phyloP scores from a whole-genome alignment of 2,888 invertebrate genomes.

The Diloba caeruleocephala region DNA sequence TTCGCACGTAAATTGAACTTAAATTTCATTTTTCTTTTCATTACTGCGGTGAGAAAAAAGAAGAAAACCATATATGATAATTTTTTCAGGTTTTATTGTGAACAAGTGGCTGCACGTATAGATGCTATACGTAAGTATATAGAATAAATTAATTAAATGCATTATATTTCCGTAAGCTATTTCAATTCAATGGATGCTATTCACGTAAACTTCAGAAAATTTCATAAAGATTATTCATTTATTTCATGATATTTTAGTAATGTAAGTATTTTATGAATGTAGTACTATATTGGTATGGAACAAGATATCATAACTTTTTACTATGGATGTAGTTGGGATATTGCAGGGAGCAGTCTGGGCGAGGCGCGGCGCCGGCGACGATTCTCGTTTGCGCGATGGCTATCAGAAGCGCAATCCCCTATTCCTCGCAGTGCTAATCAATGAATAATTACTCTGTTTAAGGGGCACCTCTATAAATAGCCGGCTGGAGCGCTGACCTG shows the following conservation, averaged over 20 bases:
- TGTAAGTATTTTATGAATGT: slow-evolving; percentile 21
- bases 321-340: slow-evolving; percentile 40
- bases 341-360: slow-evolving; percentile 60
- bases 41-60: too few species aligned
- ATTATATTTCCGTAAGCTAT: too few species aligned
- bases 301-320: slow-evolving; percentile 51
- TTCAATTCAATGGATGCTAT: too few species aligned
- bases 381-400: slow-evolving; percentile 87
- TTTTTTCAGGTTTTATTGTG: too few species aligned
- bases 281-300: slow-evolving; percentile 28
- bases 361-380: slow-evolving; percentile 82
- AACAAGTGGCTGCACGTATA: too few species aligned
- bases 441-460: slow-evolving; percentile 90
- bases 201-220: too few species aligned
- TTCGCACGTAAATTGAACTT: slow-evolving; percentile 1
- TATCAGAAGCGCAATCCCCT: slow-evolving; percentile 88
- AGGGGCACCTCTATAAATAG: slow-evolving; percentile 89
- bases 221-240: slow-evolving; percentile 20
- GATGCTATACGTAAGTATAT: too few species aligned
- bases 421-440: slow-evolving; percentile 89
- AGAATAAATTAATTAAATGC: too few species aligned
- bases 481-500: slow-evolving; percentile 89
- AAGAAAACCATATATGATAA: too few species aligned
- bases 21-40: too few species aligned
- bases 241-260: slow-evolving; percentile 24